Evolutionary conservation across 2,797 vertebrate genomes (phyloP).

Genomic region (Parauchenoglanis punctatus): DNA sequence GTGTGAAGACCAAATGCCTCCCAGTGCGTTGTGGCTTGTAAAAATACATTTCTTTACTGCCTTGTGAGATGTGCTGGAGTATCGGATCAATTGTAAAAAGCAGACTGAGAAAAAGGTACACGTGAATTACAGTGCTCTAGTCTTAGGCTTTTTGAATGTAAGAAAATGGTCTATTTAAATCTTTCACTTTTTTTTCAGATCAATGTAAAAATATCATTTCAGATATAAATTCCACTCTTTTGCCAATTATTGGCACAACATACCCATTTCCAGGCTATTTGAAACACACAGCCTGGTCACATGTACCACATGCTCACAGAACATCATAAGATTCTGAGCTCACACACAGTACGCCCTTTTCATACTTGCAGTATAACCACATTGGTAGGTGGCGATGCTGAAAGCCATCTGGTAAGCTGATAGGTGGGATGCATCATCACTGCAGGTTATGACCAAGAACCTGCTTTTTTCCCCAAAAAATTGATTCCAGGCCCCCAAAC

Average conservation of each 20-base stretch:
- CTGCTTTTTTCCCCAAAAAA: conserved; percentile 16
- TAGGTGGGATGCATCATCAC: conserved; percentile 50
- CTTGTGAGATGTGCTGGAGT: not conserved
- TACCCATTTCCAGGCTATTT: not conserved
- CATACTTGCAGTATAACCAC: conserved; percentile 33
- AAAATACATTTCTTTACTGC: conserved; percentile 52
- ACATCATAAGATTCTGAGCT: conserved; percentile 23
- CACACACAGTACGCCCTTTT: conserved; percentile 39
- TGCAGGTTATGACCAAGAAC: conserved; percentile 41
- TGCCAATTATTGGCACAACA: not conserved
- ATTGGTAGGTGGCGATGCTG: conserved; percentile 35
- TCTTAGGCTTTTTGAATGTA: not conserved
- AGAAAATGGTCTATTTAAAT: not conserved
- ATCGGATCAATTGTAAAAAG: not conserved
- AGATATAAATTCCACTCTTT: not conserved
- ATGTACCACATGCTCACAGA: conserved; percentile 15
- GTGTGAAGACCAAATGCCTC: conserved; percentile 73
- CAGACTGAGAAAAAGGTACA: not conserved
- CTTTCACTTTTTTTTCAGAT: not conserved
- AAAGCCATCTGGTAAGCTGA: conserved; percentile 47
- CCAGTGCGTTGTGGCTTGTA: conserved; percentile 69
- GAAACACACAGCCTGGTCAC: conserved; percentile 18
- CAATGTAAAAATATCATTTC: conserved; percentile 12
- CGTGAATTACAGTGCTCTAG: not conserved
- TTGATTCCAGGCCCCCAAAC: conserved; percentile 24